phyloP scores from a whole-genome alignment of 2,888 invertebrate genomes.

The Lasioglossum pauxillum region DNA sequence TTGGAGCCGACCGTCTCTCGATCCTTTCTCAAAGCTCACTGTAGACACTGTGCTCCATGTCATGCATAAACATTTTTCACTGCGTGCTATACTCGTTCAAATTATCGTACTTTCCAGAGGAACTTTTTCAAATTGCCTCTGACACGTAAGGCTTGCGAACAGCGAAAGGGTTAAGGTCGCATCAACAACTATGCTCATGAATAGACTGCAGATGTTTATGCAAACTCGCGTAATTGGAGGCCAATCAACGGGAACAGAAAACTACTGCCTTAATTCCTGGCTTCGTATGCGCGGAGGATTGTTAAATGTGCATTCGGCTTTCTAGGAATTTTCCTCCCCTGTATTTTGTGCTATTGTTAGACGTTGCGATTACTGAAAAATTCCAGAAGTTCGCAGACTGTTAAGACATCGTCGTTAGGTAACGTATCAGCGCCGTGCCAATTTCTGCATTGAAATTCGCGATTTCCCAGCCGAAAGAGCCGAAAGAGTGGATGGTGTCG shows the following conservation, averaged over 20 bases:
- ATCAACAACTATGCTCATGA: background rate
- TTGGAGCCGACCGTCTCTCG: background rate
- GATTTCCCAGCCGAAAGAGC: background rate
- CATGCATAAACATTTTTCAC: background rate
- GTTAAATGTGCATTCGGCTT: background rate
- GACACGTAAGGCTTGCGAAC: background rate
- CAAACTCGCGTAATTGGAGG: background rate
- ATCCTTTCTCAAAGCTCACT: background rate
- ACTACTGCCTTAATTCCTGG: background rate
- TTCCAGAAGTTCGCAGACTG: background rate
- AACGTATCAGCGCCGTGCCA: too few relatives aligned
- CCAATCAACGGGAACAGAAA: background rate
- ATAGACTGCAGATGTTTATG: background rate
- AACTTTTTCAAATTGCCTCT: background rate
- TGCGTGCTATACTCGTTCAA: background rate
- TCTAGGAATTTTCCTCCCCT: background rate
- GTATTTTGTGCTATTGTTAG: background rate
- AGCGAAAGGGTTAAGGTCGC: slow-evolving; percentile 1
- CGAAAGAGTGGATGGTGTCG: background rate
- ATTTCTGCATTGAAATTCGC: background rate
- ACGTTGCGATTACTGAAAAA: background rate
- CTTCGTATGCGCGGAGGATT: background rate
- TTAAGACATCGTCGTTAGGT: background rate
- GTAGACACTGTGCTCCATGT: background rate
- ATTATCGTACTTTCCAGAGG: background rate